phyloP scores from a whole-genome alignment of 1,140 invertebrate genomes.

The Tenebrio molitor region DNA sequence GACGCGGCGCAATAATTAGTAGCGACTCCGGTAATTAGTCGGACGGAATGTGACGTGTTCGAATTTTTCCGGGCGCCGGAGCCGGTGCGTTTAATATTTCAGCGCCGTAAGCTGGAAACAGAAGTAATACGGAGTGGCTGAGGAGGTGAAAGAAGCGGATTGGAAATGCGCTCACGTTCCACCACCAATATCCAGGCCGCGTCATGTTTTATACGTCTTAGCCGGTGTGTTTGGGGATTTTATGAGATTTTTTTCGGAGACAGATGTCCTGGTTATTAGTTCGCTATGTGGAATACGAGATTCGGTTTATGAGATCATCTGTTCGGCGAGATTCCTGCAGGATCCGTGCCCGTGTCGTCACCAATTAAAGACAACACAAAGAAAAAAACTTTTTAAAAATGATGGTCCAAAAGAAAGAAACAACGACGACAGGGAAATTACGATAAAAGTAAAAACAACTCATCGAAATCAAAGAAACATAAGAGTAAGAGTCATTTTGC shows the following conservation, averaged over 20 bases:
- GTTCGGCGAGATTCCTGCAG: too few relatives aligned
- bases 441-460: too few relatives aligned
- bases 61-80: slow-evolving; percentile 9
- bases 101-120: slow-evolving; percentile 58
- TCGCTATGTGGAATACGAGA: slow-evolving; percentile 56
- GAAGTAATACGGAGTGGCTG: slow-evolving; percentile 57
- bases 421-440: too few relatives aligned
- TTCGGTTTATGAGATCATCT: slow-evolving; percentile 36
- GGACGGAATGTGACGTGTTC: too few relatives aligned
- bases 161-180: slow-evolving; percentile 59
- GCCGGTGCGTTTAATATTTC: slow-evolving; percentile 61
- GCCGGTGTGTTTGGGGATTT: slow-evolving; percentile 54
- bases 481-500: too few relatives aligned
- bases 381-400: slow-evolving; percentile 38
- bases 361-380: too few relatives aligned
- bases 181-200: slow-evolving; percentile 56
- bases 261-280: slow-evolving; percentile 58
- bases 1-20: too few relatives aligned
- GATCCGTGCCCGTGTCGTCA: too few relatives aligned
- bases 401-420: too few relatives aligned
- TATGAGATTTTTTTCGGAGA: slow-evolving; percentile 58
- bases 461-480: too few relatives aligned
- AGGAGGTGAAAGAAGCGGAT: slow-evolving; percentile 57
- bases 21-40: too few relatives aligned
- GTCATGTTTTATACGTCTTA: slow-evolving; percentile 55